Percentiles rank a stretch among this genome's conserved stretches.
phyloP scores from a whole-genome alignment of 64 coral and sea anemone genomes.

The Hydrozoanthus tunicans region DNA sequence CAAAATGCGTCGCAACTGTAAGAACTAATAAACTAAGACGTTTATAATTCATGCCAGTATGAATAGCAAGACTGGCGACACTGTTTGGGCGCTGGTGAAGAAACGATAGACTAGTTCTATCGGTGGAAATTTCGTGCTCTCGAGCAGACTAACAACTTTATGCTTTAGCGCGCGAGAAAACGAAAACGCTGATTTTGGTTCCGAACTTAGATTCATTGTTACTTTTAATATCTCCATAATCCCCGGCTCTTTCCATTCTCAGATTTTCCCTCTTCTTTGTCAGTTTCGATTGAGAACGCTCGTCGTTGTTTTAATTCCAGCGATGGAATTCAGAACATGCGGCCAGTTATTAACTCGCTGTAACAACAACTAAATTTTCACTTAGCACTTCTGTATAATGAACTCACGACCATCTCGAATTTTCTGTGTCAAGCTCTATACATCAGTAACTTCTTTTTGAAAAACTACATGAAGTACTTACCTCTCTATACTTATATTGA shows the following conservation, averaged over 20 bases:
- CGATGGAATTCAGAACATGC: conserved; percentile 30
- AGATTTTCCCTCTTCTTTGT: not conserved
- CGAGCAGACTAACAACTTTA: too few relatives aligned
- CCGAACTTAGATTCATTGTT: too few relatives aligned
- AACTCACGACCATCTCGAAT: not conserved
- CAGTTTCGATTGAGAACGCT: not conserved
- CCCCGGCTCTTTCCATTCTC: not conserved
- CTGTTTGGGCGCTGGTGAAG: conserved; percentile 2
- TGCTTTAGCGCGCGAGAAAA: too few relatives aligned
- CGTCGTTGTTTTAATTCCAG: not conserved
- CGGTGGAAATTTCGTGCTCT: too few relatives aligned
- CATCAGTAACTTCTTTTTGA: not conserved
- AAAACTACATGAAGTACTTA: not conserved
- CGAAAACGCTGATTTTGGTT: too few relatives aligned
- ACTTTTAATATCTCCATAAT: too few relatives aligned
- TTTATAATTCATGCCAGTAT: not conserved
- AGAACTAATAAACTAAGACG: not conserved
- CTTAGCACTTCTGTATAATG: conserved; percentile 3
- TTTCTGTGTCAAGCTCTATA: not conserved
- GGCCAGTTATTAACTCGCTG: not conserved
- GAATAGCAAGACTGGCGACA: not conserved
- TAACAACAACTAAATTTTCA: not conserved
- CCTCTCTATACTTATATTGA: not conserved
- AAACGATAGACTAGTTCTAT: not conserved
- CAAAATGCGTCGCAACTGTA: too few relatives aligned